Conservation (phyloP, 2,888 invertebrate species). For the Cataglyphis albicans region DNA sequence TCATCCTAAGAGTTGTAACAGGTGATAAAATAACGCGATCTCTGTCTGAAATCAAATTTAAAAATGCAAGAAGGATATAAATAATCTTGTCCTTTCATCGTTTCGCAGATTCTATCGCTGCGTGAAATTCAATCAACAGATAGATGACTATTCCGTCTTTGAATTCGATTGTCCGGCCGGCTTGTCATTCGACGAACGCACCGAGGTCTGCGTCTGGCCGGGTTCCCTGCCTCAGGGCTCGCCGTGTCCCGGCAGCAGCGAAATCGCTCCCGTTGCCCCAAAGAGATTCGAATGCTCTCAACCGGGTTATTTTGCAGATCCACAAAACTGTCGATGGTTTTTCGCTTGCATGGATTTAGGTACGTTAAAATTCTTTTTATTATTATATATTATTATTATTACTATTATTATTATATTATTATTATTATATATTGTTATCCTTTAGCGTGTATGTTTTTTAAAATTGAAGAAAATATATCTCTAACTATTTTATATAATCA, state of each 20-base stretch:
- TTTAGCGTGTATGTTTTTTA: not conserved
- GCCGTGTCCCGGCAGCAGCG: conserved; percentile 92
- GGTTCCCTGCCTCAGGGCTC: conserved; percentile 90
- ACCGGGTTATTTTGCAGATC: conserved; percentile 92
- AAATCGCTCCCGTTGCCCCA: conserved; percentile 91
- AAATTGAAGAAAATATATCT: conserved; percentile 4
- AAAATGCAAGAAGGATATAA: not conserved
- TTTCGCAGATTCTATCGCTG: conserved; percentile 91
- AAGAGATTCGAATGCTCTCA: conserved; percentile 90
- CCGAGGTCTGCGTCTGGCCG: conserved; percentile 94
- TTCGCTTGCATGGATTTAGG: conserved; percentile 93
- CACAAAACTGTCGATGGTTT: conserved; percentile 94
- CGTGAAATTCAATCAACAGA: conserved; percentile 92
- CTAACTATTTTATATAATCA: not conserved
- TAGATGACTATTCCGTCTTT: conserved; percentile 92
- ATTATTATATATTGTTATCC: no score
- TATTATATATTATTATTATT: not conserved
- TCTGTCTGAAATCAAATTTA: not conserved
- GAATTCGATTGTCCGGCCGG: conserved; percentile 94
- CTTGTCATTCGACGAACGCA: conserved; percentile 91
- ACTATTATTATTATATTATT: not conserved
- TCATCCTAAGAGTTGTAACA: conserved; percentile 91
- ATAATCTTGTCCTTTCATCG: not conserved
- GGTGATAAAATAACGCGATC: conserved; percentile 75
- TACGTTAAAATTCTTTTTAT: conserved; percentile 68